These are phyloP conservation scores for Onychostoma macrolepis DNA, from an alignment of 2,113 vertebrate genomes.

Conservation along the genomic window DNA sequence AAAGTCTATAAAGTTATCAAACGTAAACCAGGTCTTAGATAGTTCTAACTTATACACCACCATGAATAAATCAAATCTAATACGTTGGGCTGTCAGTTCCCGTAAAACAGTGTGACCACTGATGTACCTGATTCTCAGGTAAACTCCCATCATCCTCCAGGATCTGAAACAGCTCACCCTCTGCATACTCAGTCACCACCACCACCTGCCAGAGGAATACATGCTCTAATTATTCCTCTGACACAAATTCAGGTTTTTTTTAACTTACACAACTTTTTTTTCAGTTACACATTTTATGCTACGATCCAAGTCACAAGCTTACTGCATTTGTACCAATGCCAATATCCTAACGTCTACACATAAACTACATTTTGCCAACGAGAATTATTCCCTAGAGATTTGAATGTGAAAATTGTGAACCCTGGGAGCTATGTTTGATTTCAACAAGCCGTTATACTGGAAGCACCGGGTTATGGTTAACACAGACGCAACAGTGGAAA, in stretches of 20 bases:
- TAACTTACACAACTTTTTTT: not conserved
- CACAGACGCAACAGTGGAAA: slow-evolving; percentile 5
- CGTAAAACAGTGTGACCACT: not conserved
- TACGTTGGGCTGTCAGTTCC: too few species aligned
- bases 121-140: slow-evolving; percentile 86
- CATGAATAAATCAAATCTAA: not conserved
- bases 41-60: not conserved
- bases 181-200: slow-evolving; percentile 94
- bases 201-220: slow-evolving; percentile 82
- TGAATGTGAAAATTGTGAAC: slow-evolving; percentile 52
- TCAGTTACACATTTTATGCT: not conserved
- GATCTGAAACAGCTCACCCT: slow-evolving; percentile 95
- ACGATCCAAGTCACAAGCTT: not conserved
- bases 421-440: slow-evolving; percentile 49
- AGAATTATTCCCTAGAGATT: slow-evolving; percentile 43
- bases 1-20: not conserved
- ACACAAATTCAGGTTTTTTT: slow-evolving; percentile 7
- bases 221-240: slow-evolving; percentile 16
- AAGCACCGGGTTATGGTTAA: not conserved
- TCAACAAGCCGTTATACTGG: slow-evolving; percentile 41
- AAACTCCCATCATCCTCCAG: slow-evolving; percentile 91
- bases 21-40: not conserved
- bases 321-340: slow-evolving; percentile 27
- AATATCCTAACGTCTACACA: slow-evolving; percentile 31
- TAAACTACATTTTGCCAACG: slow-evolving; percentile 41